phyloP scores from a whole-genome alignment of 35 echinoderm and acorn worm genomes.

The Heliocidaris tuberculata region DNA sequence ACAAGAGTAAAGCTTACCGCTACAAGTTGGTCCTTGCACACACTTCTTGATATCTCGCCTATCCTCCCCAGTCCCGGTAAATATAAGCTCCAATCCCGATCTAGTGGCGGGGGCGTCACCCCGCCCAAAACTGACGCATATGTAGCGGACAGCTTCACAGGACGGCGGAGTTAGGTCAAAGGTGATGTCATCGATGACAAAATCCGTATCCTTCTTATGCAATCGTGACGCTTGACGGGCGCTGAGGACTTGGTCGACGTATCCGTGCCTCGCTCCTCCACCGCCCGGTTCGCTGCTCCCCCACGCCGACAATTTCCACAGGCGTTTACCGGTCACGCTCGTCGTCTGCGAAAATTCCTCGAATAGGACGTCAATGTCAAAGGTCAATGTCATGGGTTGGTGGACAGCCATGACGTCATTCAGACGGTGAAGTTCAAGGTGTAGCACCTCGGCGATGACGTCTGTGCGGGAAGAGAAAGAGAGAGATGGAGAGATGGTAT shows the following conservation, averaged over 20 bases:
- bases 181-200: not conserved
- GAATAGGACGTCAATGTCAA: slow-evolving; percentile 9
- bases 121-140: not conserved
- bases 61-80: not conserved
- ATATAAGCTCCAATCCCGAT: not conserved
- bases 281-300: not conserved
- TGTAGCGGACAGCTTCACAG: not conserved
- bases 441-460: not conserved
- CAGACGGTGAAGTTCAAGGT: not conserved
- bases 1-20: not conserved
- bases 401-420: slow-evolving; percentile 14
- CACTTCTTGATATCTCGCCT: not conserved
- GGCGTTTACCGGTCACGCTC: not conserved
- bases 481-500: not conserved
- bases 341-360: slow-evolving; percentile 41
- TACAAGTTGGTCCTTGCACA: not conserved
- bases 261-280: not conserved
- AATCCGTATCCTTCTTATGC: not conserved
- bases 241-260: slow-evolving; percentile 10
- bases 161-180: not conserved
- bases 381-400: slow-evolving; percentile 21
- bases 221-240: not conserved
- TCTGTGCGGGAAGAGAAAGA: slow-evolving; percentile 14
- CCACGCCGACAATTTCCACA: slow-evolving; percentile 17
- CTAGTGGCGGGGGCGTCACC: not conserved